Conservation (phyloP, 2,888 invertebrate species). For the Augiades crinisus region DNA sequence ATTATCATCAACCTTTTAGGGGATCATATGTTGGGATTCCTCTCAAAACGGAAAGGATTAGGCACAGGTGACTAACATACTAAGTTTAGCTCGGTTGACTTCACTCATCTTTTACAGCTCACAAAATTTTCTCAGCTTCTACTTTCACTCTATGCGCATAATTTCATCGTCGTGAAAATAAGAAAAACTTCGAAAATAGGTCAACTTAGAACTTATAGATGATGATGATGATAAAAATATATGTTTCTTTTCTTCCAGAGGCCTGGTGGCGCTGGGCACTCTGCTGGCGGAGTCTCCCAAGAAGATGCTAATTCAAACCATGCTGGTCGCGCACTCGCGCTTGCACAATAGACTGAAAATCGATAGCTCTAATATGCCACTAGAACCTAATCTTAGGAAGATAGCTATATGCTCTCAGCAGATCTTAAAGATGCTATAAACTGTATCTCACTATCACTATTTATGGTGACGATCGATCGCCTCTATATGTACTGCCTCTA, state of each 20-base stretch:
- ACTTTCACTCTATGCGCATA: too few relatives aligned
- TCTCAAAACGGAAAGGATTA: too few relatives aligned
- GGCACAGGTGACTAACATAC: too few relatives aligned
- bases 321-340: slow-evolving; percentile 55
- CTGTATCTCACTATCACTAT: slow-evolving; percentile 10
- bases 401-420: slow-evolving; percentile 66
- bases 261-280: slow-evolving; percentile 89
- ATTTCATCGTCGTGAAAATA: too few relatives aligned
- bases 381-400: slow-evolving; percentile 58
- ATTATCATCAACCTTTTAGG: too few relatives aligned
- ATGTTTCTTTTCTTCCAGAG: slow-evolving; percentile 61
- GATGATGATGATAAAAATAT: not conserved
- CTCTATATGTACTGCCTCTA: not conserved
- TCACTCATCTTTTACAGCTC: too few relatives aligned
- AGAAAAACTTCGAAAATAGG: too few relatives aligned
- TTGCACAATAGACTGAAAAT: slow-evolving; percentile 63
- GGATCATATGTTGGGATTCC: too few relatives aligned
- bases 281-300: slow-evolving; percentile 76
- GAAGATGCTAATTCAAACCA: slow-evolving; percentile 62
- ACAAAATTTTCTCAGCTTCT: too few relatives aligned
- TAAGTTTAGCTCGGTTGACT: too few relatives aligned
- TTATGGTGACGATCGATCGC: not conserved
- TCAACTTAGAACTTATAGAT: too few relatives aligned
- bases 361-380: slow-evolving; percentile 48
- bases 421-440: slow-evolving; percentile 66